Percentiles rank a stretch among this genome's conserved stretches.
These are phyloP conservation scores for Agonopterix alstromeriana DNA, from an alignment of 2,888 invertebrate genomes.

Conservation along the genomic window DNA sequence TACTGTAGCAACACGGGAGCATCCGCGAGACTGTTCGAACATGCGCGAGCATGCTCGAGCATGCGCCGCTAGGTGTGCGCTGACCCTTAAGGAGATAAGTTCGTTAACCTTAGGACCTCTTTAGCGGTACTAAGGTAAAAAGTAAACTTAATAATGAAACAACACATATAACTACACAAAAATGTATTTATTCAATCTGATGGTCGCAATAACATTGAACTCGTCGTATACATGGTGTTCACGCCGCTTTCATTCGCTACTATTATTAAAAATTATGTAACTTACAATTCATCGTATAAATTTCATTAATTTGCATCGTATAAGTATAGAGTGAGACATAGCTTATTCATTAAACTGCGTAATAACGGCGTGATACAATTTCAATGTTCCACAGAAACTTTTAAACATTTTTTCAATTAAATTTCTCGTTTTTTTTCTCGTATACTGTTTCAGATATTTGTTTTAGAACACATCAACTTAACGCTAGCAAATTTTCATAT, in stretches of 20 bases:
- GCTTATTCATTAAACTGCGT: not conserved
- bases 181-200: conserved; percentile 73
- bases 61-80: too few species aligned
- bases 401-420: conserved; percentile 46
- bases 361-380: conserved; percentile 42
- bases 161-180: conserved; percentile 70
- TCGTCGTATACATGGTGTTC: conserved; percentile 69
- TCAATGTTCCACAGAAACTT: conserved; percentile 45
- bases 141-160: conserved; percentile 17
- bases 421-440: conserved; percentile 53
- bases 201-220: conserved; percentile 74
- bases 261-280: not conserved
- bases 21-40: too few species aligned
- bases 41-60: too few species aligned
- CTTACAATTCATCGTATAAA: not conserved
- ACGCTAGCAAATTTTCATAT: conserved; percentile 43
- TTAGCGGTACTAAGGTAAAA: too few species aligned
- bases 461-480: conserved; percentile 73
- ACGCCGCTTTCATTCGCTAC: conserved; percentile 40
- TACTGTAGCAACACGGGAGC: too few species aligned
- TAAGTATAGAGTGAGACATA: conserved; percentile 21
- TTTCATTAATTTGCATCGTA: conserved; percentile 22
- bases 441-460: conserved; percentile 76
- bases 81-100: too few species aligned
- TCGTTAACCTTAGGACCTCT: too few species aligned